Evolutionary conservation across 92 coral and sea anemone species (phyloP).

Genomic region (Heliopora coerulea): DNA sequence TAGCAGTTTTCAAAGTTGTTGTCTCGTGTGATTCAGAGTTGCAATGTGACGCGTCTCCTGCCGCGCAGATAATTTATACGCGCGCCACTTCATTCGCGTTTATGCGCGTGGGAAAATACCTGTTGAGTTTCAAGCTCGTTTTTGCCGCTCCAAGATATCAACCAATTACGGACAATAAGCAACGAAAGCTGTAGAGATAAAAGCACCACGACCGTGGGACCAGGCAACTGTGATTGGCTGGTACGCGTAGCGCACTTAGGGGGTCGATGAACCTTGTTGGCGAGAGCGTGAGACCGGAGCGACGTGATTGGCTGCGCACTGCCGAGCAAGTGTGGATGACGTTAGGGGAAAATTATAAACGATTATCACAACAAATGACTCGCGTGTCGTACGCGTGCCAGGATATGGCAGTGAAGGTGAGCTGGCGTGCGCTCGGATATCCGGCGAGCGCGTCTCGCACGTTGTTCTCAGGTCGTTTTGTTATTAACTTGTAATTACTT

Average conservation of each 20-base stretch:
- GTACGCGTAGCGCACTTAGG: constrained; percentile 10
- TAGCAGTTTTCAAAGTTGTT: neutral
- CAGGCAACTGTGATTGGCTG: constrained; percentile 69
- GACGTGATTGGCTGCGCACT: constrained; percentile 21
- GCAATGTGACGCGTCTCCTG: constrained; percentile 22
- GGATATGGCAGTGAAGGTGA: neutral
- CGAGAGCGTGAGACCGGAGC: constrained; percentile 42
- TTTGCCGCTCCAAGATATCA: constrained; percentile 37
- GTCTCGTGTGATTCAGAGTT: neutral
- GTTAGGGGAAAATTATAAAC: constrained; percentile 36
- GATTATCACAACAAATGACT: constrained; percentile 43
- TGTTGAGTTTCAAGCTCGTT: constrained; percentile 27
- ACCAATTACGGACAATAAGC: constrained; percentile 15
- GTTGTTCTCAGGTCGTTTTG: neutral
- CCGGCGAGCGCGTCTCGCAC: neutral
- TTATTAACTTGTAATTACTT: too few species aligned
- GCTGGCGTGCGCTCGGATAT: constrained; percentile 37
- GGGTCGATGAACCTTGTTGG: constrained; percentile 44
- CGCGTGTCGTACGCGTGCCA: constrained; percentile 50
- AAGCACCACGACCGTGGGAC: constrained; percentile 80
- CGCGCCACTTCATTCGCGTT: constrained; percentile 2
- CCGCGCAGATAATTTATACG: constrained; percentile 37
- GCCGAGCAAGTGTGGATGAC: constrained; percentile 30
- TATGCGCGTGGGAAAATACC: constrained; percentile 39
- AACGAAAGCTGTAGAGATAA: constrained; percentile 25